Evolutionary conservation across 1,140 invertebrate genomes (phyloP), one percentile per base, ranked within the genome.

Genomic region (Cotesia typhae): DNA sequence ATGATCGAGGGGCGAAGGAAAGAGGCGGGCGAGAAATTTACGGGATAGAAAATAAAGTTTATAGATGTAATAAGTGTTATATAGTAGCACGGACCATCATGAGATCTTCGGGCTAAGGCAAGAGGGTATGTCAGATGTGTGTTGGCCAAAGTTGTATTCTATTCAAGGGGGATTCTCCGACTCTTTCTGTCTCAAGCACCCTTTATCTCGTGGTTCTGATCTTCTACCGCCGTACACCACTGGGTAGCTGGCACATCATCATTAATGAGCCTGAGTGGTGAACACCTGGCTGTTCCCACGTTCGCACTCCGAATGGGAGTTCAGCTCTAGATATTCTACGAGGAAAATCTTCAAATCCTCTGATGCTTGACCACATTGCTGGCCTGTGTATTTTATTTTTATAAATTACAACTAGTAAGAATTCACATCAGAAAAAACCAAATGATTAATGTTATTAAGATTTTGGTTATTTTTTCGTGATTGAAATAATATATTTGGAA

Each of bases 261-360:
- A 84, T 84, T 84, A 84, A 84, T 84, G 82, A 84, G 82, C 79
- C 81, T 82, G 81, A 83, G 82, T 80, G 82, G 82, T 81, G 83
- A 81, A 75, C 82, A 84, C 77, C 80, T 80, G 82, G 77, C 66
- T 70, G 76, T 83, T 83, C 82, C 76, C 82, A 83, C 82, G 82
- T 82, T 83, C 82, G 75, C 81, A 83, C 81, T 82, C 78, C 79
- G 80, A 78, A 80, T 78, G 80, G 76, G 77, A 80, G 82, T 82
- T 81, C 78, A 76, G 76, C 77, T 83, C 82, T 74, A 81, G 82
- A 77, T 77, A 57, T 37, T 37, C 4, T 41, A 73, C 10, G 10
- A 6, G 6, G 41, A 47, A 72, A 78, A 77, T 73, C 72, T 38
- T 67, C 73, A 74, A 73, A 72, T 76, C 69, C 77, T 47, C 41